Evolutionary conservation across 2,113 vertebrate genomes (phyloP), one percentile per base, ranked within the genome.

Genomic region (Odobenus rosmarus): DNA sequence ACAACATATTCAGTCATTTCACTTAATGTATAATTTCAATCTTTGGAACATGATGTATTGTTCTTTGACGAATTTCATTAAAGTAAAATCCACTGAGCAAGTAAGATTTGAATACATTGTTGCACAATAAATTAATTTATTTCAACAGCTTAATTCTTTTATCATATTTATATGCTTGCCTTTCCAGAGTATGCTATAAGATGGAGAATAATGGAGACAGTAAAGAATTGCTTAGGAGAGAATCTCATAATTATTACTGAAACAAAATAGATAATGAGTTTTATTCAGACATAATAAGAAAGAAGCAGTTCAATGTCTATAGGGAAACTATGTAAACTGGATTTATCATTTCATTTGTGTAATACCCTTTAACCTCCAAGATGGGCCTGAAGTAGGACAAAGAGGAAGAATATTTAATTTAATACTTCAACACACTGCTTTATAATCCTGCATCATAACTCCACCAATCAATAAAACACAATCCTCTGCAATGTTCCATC

Each of bases 61-160:
- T 98, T 98, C 98, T 98, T 98, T 98, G 98, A 98, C 98, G 98
- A 91, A 98, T 98, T 99, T 99, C 98, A 99, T 99, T 99, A 99
- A 98, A 98, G 98, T 96, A 97, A 99, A 99, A 99, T 98, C 98
- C 98, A 98, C 87, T 98, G 97, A 99, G 97, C 98, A 98, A 98
- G 97, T 98, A 98, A 98, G 97, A 98, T 98, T 98, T 99, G 98
- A 99, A 98, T 98, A 98, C 96, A 98, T 96, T 98, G 97, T 98
- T 98, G 83, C 87, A 98, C 96, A 99, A 98, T 98, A 99, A 98
- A 99, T 99, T 99, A 99, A 99, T 99, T 98, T 99, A 98, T 99
- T 99, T 99, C 97, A 98, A 99, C 98, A 98, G 98, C 98, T 99
- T 99, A 99, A 99, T 99, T 98, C 98, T 98, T 99, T 99, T 99